Percentiles rank a stretch among this genome's conserved stretches.
phyloP scores from a whole-genome alignment of 1,140 invertebrate species.

The Lysiphlebus fabarum region DNA sequence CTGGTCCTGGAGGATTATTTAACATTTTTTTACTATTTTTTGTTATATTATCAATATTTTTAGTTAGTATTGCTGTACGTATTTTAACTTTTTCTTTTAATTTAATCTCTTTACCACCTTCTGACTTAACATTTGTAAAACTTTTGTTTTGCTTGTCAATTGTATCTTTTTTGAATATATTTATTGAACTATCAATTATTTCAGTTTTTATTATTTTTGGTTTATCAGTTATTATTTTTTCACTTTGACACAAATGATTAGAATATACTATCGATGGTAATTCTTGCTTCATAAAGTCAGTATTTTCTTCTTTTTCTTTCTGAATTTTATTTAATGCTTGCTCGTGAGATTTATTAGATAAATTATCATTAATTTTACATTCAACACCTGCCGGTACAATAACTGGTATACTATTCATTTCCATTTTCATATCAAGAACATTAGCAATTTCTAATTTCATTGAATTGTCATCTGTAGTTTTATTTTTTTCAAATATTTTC shows the following conservation, averaged over 20 bases:
- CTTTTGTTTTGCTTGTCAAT: slow-evolving; percentile 21
- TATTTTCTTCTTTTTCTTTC: too few relatives aligned
- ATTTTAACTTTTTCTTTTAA: slow-evolving; percentile 35
- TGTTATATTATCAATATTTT: not conserved
- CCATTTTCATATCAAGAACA: too few relatives aligned
- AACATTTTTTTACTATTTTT: slow-evolving; percentile 1
- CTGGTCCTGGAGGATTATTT: not conserved
- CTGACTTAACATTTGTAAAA: slow-evolving; percentile 42
- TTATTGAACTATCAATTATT: not conserved
- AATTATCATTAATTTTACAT: too few relatives aligned
- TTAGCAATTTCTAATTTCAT: too few relatives aligned
- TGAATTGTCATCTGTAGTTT: too few relatives aligned
- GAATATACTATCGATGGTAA: too few relatives aligned
- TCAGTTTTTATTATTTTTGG: not conserved
- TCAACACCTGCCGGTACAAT: too few relatives aligned
- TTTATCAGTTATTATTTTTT: slow-evolving; percentile 20
- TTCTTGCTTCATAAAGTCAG: too few relatives aligned
- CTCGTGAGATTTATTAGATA: too few relatives aligned
- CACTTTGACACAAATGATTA: slow-evolving; percentile 13
- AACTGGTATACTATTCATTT: too few relatives aligned
- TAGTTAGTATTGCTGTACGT: slow-evolving; percentile 1
- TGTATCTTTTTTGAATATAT: not conserved
- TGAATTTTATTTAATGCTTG: too few relatives aligned
- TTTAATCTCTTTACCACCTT: slow-evolving; percentile 42
- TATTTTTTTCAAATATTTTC: too few relatives aligned